Evolutionary conservation across 1,140 invertebrate species (phyloP).

Genomic region (Bombus pyrosoma): DNA sequence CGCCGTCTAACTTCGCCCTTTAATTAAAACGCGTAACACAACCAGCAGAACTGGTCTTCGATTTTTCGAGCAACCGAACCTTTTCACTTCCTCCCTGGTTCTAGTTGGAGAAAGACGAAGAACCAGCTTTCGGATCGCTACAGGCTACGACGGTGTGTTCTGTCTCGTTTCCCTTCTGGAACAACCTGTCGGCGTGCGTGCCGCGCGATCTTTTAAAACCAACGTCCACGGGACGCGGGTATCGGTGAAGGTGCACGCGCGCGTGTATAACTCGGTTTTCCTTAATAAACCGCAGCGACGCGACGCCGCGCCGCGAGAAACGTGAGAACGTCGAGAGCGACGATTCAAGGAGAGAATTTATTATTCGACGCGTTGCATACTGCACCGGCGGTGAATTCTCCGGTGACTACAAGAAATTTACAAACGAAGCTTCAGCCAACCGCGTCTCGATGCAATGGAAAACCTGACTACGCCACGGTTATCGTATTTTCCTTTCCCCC

Average conservation of each 20-base stretch:
- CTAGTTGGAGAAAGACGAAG: not conserved
- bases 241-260: not conserved
- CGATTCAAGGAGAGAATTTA: slow-evolving; percentile 8
- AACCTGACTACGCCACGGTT: not conserved
- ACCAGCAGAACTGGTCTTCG: not conserved
- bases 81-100: not conserved
- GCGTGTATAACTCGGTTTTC: slow-evolving; percentile 7
- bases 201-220: slow-evolving; percentile 25
- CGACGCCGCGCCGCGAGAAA: not conserved
- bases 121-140: slow-evolving; percentile 29
- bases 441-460: not conserved
- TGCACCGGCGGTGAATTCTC: not conserved
- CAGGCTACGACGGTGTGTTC: not conserved
- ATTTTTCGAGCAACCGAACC: slow-evolving; percentile 19
- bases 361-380: not conserved
- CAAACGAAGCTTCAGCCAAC: not conserved
- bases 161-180: slow-evolving; percentile 39
- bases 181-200: slow-evolving; percentile 45
- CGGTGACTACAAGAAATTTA: slow-evolving; percentile 2
- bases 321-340: not conserved
- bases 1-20: not conserved
- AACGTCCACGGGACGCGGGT: not conserved
- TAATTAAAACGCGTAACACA: not conserved
- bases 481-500: not conserved
- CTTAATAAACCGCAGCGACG: slow-evolving; percentile 18